A percentile compares a stretch with the other conserved stretches of the same genome.
Conservation (phyloP, 1,140 invertebrate genomes). For the Ceratosolen solmsi region DNA sequence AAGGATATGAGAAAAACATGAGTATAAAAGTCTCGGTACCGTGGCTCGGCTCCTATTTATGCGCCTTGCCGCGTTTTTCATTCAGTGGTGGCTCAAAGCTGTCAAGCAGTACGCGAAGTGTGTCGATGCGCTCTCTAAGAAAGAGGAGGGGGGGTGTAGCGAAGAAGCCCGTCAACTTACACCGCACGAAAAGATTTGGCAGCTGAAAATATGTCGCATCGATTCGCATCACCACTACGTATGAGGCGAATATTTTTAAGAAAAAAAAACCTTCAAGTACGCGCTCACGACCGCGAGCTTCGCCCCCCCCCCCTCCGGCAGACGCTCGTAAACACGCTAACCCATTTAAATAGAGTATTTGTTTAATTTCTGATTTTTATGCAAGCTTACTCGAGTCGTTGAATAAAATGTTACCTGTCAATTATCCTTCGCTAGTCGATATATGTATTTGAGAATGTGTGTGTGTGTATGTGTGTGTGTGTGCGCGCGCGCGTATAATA, state of each 20-base stretch:
- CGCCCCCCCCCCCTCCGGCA: background rate
- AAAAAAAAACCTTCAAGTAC: background rate
- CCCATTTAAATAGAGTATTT: constrained; percentile 9
- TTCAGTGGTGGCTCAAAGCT: background rate
- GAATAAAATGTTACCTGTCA: no score
- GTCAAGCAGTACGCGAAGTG: background rate
- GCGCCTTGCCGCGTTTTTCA: background rate
- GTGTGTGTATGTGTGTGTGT: background rate
- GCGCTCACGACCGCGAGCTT: no score
- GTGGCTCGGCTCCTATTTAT: background rate
- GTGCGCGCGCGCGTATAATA: no score
- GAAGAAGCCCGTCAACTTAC: constrained; percentile 16
- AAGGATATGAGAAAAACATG: background rate
- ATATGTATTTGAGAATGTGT: background rate
- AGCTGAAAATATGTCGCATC: constrained; percentile 17
- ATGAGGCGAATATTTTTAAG: background rate
- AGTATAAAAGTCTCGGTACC: background rate
- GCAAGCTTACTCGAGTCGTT: background rate
- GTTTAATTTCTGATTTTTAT: background rate
- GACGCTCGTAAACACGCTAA: constrained; percentile 15
- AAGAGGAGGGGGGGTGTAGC: background rate
- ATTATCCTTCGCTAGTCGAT: no score
- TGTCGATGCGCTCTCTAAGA: background rate
- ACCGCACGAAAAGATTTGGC: constrained; percentile 10
- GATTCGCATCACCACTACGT: background rate